These are phyloP conservation scores for Gavialis gangeticus DNA, from an alignment of 2,113 vertebrate genomes.

Conservation along the genomic window DNA sequence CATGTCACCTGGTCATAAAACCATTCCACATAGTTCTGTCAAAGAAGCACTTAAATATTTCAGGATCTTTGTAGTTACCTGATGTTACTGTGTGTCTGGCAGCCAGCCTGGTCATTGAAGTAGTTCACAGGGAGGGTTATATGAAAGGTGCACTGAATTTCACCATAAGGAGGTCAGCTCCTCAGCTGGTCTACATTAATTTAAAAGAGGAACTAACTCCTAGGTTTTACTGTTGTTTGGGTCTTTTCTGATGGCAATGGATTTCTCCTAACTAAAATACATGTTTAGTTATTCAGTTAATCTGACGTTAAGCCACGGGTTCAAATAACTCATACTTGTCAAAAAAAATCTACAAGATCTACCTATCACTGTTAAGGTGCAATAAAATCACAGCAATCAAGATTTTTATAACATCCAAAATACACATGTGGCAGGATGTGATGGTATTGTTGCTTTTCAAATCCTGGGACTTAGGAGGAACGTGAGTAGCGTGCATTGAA, in stretches of 20 bases:
- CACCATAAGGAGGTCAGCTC: background rate
- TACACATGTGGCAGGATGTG: background rate
- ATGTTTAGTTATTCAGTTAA: background rate
- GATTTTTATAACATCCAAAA: slow-evolving; percentile 5
- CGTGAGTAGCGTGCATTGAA: background rate
- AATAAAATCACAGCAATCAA: slow-evolving; percentile 21
- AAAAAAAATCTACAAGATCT: background rate
- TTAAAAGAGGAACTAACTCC: background rate
- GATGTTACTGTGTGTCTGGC: background rate
- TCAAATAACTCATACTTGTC: background rate
- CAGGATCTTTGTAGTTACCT: background rate
- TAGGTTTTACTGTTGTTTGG: background rate
- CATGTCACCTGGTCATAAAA: background rate
- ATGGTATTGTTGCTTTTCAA: background rate
- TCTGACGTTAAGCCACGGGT: background rate
- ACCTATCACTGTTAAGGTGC: background rate
- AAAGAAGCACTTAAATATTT: background rate
- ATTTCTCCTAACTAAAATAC: background rate
- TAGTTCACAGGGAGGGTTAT: rapidly evolving
- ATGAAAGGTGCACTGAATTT: background rate
- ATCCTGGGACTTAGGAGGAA: slow-evolving; percentile 15
- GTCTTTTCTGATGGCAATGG: background rate
- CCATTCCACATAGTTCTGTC: rapidly evolving
- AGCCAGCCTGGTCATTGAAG: background rate
- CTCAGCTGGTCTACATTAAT: background rate